phyloP scores from a whole-genome alignment of 2,113 vertebrate species.

The Herpailurus yagouaroundi region DNA sequence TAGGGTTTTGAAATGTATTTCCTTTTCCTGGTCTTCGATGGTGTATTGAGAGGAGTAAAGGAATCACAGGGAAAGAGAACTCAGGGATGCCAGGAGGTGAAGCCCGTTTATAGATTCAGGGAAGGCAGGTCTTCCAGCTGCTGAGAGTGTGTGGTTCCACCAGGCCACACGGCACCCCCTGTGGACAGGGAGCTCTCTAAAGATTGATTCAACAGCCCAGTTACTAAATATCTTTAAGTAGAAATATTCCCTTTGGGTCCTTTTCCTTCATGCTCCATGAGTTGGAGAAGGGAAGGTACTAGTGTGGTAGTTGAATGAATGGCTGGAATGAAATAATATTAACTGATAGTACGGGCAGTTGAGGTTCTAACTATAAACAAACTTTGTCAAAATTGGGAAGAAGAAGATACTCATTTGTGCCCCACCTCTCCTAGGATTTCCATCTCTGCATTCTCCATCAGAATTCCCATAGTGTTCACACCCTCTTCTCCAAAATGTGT shows the following conservation, averaged over 20 bases:
- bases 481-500: background rate
- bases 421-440: background rate
- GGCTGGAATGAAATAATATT: background rate
- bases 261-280: background rate
- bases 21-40: background rate
- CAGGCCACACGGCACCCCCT: background rate
- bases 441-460: background rate
- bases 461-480: background rate
- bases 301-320: background rate
- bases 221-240: background rate
- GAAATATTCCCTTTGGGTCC: background rate
- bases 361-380: background rate
- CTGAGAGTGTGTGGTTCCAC: background rate
- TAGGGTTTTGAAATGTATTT: constrained; percentile 21
- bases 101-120: background rate
- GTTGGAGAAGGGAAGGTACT: background rate
- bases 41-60: background rate
- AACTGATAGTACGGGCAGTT: background rate
- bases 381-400: background rate
- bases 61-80: background rate
- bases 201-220: background rate
- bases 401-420: background rate
- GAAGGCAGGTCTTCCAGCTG: background rate
- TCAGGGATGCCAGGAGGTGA: background rate
- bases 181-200: background rate